These are phyloP conservation scores for Darevskia nairensis DNA, from an alignment of 2,797 vertebrate genomes.

Conservation along the genomic window DNA sequence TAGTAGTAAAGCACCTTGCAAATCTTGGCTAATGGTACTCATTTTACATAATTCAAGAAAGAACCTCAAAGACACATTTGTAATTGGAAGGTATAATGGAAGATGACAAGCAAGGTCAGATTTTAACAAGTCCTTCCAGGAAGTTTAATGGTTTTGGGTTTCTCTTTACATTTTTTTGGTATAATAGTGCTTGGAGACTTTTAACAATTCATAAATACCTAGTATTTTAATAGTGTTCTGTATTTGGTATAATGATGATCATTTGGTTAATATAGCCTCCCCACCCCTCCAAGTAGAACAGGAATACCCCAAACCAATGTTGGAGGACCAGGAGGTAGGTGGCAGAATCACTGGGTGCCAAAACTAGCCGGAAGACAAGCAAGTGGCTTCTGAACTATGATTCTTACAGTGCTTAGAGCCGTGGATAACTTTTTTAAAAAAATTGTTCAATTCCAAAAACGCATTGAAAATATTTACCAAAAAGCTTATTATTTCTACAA, in stretches of 20 bases:
- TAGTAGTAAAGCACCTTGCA: conserved; percentile 1
- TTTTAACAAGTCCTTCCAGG: conserved; percentile 14
- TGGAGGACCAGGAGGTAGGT: too few species aligned
- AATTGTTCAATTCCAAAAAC: not conserved
- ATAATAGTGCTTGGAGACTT: not conserved
- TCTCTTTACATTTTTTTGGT: not conserved
- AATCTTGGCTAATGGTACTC: conserved; percentile 7
- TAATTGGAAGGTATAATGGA: not conserved
- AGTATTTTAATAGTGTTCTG: not conserved
- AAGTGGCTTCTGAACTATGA: not conserved
- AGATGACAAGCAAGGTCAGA: not conserved
- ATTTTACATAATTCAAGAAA: conserved; percentile 27
- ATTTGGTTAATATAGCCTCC: not conserved
- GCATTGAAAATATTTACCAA: not conserved
- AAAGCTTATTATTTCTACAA: not conserved
- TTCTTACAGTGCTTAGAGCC: not conserved
- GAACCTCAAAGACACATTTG: conserved; percentile 9
- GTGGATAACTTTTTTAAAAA: not conserved
- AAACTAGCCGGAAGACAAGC: too few species aligned
- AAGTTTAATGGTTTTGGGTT: not conserved
- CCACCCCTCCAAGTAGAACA: too few species aligned
- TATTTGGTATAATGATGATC: not conserved
- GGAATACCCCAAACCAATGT: too few species aligned
- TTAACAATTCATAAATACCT: not conserved
- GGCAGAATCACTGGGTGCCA: too few species aligned